Percentiles rank a stretch among this genome's conserved stretches.
Evolutionary conservation across 1,140 invertebrate species (phyloP).

Genomic region (Zaprionus africanus): DNA sequence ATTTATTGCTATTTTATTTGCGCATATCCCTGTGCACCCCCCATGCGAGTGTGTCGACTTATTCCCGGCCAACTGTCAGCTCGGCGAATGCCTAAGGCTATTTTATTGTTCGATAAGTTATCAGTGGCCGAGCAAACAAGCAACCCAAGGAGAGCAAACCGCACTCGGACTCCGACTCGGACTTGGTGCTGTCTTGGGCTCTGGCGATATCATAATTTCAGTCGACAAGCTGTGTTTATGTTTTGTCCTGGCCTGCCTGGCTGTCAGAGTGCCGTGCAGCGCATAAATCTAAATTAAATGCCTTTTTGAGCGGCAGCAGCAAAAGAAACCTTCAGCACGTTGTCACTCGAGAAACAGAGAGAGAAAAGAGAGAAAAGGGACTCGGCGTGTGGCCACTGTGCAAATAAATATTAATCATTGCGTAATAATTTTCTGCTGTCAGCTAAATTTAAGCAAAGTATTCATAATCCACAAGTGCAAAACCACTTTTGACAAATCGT

Average conservation of each 20-base stretch:
- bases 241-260: constrained; percentile 40
- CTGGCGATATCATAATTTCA: constrained; percentile 73
- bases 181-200: constrained; percentile 6
- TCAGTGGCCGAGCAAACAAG: constrained; percentile 64
- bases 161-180: background rate
- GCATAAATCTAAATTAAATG: constrained; percentile 83
- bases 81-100: constrained; percentile 55
- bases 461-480: constrained; percentile 83
- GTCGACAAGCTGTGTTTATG: constrained; percentile 59
- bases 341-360: constrained; percentile 61
- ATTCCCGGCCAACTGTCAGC: constrained; percentile 47
- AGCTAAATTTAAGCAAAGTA: constrained; percentile 84
- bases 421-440: constrained; percentile 84
- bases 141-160: constrained; percentile 32
- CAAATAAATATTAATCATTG: constrained; percentile 84
- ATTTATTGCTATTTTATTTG: constrained; percentile 83
- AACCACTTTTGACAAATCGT: constrained; percentile 83
- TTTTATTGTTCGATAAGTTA: constrained; percentile 81
- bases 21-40: constrained; percentile 77
- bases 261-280: constrained; percentile 72
- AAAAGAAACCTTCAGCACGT: constrained; percentile 67
- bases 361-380: background rate
- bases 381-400: constrained; percentile 23
- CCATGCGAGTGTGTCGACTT: constrained; percentile 46
- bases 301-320: constrained; percentile 57